Evolutionary conservation across 2,113 vertebrate species (phyloP), one percentile per base, ranked within the genome.

Genomic region (Notothenia coriiceps): DNA sequence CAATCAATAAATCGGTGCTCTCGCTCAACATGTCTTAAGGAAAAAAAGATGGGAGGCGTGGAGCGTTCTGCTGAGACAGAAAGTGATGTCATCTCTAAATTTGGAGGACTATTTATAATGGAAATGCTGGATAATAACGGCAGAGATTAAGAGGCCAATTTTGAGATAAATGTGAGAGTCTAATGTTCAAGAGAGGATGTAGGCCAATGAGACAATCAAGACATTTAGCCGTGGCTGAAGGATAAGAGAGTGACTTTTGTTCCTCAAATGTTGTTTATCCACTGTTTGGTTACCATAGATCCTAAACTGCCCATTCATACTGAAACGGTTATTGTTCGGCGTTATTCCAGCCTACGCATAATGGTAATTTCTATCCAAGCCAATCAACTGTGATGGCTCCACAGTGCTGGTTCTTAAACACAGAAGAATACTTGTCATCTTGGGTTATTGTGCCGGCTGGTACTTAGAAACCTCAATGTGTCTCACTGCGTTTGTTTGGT

Each of bases 251-350:
- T 62, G 83, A 90, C 88, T 82, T 86, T 85, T 89, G 77, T 89
- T 86, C 66, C 63, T 14, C 7, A 18, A 57, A 64, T 71, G 74
- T 61, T 90, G 84, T 91, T 91, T 87, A 57, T 87, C 74, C 76
- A 22, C 78, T 77, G 76, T 91, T 88, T 88, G 78, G 89, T 89
- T 91, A 84, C 83, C 78, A 85, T 80, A 82, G 86, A 89, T 88
- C 77, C 86, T 74, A 83, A 86, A 90, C 74, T 83, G 81, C 46
- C 85, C 74, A 7, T 79, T 87, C 73, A 57, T 20, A 73, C 80
- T 82, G 79, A 86, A 79, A 56, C 59, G 40, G 82, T 84, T 81
- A 80, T 88, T 88, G 82, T 91, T 89, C 79, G 54, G 79, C 22
- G 49, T 78, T 77, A 74, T 81, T 86, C 77, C 60, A 51, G 73